These are phyloP conservation scores for Cirrhinus mrigala DNA, from an alignment of 2,797 vertebrate genomes.

Conservation along the genomic window DNA sequence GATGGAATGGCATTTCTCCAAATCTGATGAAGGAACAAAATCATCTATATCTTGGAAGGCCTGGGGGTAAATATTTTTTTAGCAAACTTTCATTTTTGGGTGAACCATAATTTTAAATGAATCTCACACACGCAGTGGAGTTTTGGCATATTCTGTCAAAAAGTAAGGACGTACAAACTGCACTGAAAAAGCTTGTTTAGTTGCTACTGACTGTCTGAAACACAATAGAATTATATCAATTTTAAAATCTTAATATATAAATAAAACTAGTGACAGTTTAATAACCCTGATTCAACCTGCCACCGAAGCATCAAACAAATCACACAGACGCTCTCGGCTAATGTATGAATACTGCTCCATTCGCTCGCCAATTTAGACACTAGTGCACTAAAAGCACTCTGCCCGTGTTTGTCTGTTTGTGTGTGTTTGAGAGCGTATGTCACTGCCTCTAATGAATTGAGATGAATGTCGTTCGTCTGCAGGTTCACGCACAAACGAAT, in stretches of 20 bases:
- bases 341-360: background rate
- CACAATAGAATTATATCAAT: background rate
- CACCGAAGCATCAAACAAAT: background rate
- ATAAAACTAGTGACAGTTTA: background rate
- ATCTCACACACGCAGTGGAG: background rate
- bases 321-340: background rate
- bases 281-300: background rate
- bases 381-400: conserved; percentile 64
- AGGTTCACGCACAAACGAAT: conserved; percentile 79
- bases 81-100: background rate
- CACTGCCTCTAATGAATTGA: conserved; percentile 78
- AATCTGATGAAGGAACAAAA: background rate
- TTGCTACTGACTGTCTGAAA: too few relatives aligned
- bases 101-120: background rate
- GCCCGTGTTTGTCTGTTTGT: background rate
- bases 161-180: background rate
- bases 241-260: background rate
- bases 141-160: background rate
- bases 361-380: background rate
- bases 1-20: background rate
- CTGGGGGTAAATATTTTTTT: too few relatives aligned
- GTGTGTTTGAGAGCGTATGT: background rate
- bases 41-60: background rate
- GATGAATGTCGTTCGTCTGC: conserved; percentile 79
- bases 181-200: background rate